Evolutionary conservation across 2,113 vertebrate species (phyloP).

Genomic region (Connochaetes taurinus): DNA sequence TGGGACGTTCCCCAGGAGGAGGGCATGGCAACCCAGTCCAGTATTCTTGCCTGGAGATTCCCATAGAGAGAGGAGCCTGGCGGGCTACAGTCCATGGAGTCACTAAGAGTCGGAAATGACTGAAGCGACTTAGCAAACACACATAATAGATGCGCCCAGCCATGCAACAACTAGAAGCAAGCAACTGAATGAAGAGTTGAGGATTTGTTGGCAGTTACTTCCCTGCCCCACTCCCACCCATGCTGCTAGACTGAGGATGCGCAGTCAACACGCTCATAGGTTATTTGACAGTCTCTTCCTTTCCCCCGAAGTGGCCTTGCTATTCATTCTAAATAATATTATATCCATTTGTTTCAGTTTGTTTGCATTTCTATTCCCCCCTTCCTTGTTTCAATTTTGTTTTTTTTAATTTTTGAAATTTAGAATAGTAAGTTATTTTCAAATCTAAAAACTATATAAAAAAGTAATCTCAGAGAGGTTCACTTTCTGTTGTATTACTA

Average conservation of each 20-base stretch:
- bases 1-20: not conserved
- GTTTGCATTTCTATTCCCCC: not conserved
- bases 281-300: not conserved
- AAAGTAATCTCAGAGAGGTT: not conserved
- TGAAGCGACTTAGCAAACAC: fast-evolving
- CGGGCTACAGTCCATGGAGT: not conserved
- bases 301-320: not conserved
- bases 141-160: not conserved
- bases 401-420: not conserved
- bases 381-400: not conserved
- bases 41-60: not conserved
- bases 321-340: not conserved
- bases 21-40: not conserved
- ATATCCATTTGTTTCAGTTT: not conserved
- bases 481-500: not conserved
- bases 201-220: fast-evolving
- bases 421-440: not conserved
- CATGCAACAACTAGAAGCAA: fast-evolving
- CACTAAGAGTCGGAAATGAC: not conserved
- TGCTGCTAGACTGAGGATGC: fast-evolving
- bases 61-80: not conserved
- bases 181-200: not conserved
- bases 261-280: fast-evolving
- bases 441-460: not conserved
- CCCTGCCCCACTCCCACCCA: fast-evolving